Evolutionary conservation across 2,113 vertebrate genomes (phyloP), one percentile per base, ranked within the genome.

Genomic region (Seriola rivoliana): DNA sequence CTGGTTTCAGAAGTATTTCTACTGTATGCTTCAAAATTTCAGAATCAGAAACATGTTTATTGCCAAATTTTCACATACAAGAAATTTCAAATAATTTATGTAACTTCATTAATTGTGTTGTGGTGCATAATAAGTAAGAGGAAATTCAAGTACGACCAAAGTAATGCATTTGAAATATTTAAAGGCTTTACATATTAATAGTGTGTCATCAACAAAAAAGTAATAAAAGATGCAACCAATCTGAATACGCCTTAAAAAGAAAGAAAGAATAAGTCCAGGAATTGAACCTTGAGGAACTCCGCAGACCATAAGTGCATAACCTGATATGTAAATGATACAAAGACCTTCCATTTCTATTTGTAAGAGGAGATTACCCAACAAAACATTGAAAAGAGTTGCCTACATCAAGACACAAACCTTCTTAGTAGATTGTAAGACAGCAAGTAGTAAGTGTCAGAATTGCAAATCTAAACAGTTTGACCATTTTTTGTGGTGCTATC

Each of bases 231-330:
- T 19, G 14, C 14, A 12, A 40, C 3, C 17, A 40, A 10, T 3
- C 34, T 42, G 23, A 14, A 66, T 42, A 8, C 5, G 10, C 14
- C 4, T n/a, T 9, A 14, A 69, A 19, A 21, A 5, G 2, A 69
- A 58, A 32, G 52, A 32, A 52, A 13, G 3, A 70, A 5, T 36
- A 9, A 11, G 25, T 0, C 36, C 48, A 29, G 64, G 2, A 58
- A 57, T 3, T 68, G n/a, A 78, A 34, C 73, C 55, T 23, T 57
- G 73, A 72, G 67, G 67, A 68, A 77, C 60, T 23, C 72, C 34
- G 72, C 3, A 50, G 32, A 73, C 54, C 21, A 55, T 40, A 48
- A 73, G 32, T 36, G 40, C 25, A 74, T 19, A 3, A 14, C 2
- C 1, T n/a, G 34, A 17, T 42, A 4, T 19, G 4, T 2, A 46